Conservation (phyloP, 2,888 invertebrate genomes). For the Gastrophysa polygoni region DNA sequence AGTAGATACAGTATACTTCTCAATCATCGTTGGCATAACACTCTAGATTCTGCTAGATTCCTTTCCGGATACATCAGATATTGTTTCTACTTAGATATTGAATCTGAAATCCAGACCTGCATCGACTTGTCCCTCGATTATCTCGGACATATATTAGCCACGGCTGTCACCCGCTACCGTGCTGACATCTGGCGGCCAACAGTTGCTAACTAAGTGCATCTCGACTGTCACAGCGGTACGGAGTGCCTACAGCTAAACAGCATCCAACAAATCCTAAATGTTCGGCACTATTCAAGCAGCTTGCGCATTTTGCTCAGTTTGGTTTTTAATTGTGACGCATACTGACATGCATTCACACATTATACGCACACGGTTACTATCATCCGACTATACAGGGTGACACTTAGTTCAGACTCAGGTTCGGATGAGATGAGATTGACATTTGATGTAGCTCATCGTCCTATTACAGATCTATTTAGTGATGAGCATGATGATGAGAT, state of each 20-base stretch:
- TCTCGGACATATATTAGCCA: slow-evolving; percentile 50
- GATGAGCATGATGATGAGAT: too few species aligned
- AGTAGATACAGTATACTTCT: too few species aligned
- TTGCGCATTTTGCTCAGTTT: slow-evolving; percentile 17
- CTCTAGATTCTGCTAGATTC: too few species aligned
- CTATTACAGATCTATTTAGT: too few species aligned
- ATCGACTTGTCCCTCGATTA: slow-evolving; percentile 42
- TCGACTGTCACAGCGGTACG: slow-evolving; percentile 48
- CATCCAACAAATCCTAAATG: slow-evolving; percentile 44
- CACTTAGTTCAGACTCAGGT: too few species aligned
- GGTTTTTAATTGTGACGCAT: slow-evolving; percentile 13
- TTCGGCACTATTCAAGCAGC: slow-evolving; percentile 38
- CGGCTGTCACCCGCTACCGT: slow-evolving; percentile 56
- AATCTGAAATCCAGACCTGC: slow-evolving; percentile 42
- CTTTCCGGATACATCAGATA: too few species aligned
- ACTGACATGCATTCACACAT: background rate
- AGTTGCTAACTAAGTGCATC: slow-evolving; percentile 55
- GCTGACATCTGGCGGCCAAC: slow-evolving; percentile 55
- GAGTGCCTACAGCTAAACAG: slow-evolving; percentile 31
- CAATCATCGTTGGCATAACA: too few species aligned
- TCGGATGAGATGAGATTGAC: too few species aligned
- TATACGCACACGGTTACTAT: background rate
- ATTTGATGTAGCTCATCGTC: too few species aligned
- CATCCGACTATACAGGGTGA: background rate
- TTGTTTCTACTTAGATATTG: too few species aligned